Base-by-base conservation (phyloP, 2,113 vertebrate species). In the Cynopterus brachyotis region DNA sequence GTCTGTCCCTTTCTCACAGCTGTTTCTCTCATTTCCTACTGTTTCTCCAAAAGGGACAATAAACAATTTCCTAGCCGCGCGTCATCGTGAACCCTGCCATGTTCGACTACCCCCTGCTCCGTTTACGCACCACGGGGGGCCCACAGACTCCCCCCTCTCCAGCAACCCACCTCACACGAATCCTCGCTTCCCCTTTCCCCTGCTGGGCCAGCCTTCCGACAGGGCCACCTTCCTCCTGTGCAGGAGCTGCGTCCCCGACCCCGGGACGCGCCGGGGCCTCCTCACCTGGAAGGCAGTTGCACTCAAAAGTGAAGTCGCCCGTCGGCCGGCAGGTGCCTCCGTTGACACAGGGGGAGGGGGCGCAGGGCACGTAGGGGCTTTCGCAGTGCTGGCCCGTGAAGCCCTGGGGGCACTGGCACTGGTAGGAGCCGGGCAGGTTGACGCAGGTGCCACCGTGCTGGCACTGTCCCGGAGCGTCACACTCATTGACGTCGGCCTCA, bases 241-340 rank as follows among this genome's bases (percentile, higher is more conserved):
- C 55, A 12, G 55, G 59, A 50, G 17, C 8, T 57, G 11, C 75
- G 37, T 30, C 35, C 80, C 35, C 16, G 53, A 6, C 2, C 62
- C 59, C 59, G 57, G 69, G 50, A 72, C 47, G 10, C 19, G 11
- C 50, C 2, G 35, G 50, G 37, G 37, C 53, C 12, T 53, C 28
- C 86, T 98, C 92, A 99, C 99, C 99, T 98, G 99, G 99, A 67
- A 99, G 99, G 89, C 99, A 99, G 98, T 99, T 99, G 98, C 99
- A 99, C 32, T 98, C 99, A 94, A 99, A 99, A 97, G 97, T 98
- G 92, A 98, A 99, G 93, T 99, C 99, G 0, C 98, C 98, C 5
- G 97, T 99, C 26, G 98, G 99, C 45, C 99, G 99, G 96, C 99
- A 99, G 91, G 99, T 99, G 81, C 99, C 99, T 85, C 99, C 99